Evolutionary conservation across 1,140 invertebrate species (phyloP), one percentile per base, ranked within the genome.

Genomic region (Muscidifurax raptorellus): DNA sequence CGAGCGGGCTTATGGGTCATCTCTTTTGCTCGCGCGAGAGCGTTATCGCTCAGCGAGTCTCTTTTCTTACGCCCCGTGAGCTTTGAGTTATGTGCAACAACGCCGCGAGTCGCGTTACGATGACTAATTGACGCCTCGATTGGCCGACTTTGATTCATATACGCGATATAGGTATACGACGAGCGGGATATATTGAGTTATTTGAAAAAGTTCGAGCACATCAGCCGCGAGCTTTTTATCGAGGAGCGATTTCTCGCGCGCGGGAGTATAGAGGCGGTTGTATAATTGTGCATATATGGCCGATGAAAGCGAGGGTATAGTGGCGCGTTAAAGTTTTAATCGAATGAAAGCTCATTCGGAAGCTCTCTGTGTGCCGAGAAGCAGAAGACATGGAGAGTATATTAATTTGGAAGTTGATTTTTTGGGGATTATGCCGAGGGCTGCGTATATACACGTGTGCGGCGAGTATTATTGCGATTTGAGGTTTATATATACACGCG

Each of bases 71-170:
- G 18, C 66, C n/a, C 27, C 7, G 66, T 36, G 28, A 77, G 72
- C 81, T 75, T 74, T 82, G 80, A 82, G 30, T 75, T 82, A 82
- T 66, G 40, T 2, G 59, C 52, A 22, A 10, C 7, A 10, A 40
- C 36, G 52, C 18, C 52, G 36, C 30, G 64, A 75, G 27, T 36
- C 40, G 72, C 28, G 27, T 52, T 25, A 64, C 82, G 82, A 83
- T 78, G 82, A 83, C 75, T 83, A 83, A 83, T 83, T 83, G 82
- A 77, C 66, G 36, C 52, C 66, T 69, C 75, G 75, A 69, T 69
- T 78, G n/a, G 22, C 18, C 66, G 64, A 59, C 75, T 83, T 78
- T 77, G 75, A 83, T 83, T 83, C 75, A 78, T 78, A n/a, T n/a
- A n/a, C n/a, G n/a, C n/a, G n/a, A n/a, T n/a, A n/a, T n/a, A n/a